Conservation (phyloP, 2,888 invertebrate genomes). For the Hydropsyche betteni region DNA sequence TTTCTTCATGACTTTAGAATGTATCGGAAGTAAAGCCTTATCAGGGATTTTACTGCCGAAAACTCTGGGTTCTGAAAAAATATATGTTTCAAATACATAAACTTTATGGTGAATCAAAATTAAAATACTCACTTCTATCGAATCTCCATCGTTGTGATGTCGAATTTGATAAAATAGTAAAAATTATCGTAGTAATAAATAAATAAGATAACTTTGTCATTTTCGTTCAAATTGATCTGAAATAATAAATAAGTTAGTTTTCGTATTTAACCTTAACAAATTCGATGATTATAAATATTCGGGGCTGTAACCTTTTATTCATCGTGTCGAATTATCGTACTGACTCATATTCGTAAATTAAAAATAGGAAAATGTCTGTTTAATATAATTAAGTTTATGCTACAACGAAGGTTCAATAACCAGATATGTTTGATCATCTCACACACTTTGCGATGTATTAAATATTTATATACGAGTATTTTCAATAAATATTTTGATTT, state of each 20-base stretch:
- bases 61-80: conserved; percentile 65
- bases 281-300: too few species aligned
- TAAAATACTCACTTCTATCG: conserved; percentile 48
- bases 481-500: too few species aligned
- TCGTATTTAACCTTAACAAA: too few species aligned
- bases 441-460: too few species aligned
- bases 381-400: too few species aligned
- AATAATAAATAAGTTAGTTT: background rate
- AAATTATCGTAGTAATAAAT: conserved; percentile 25
- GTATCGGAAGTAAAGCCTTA: conserved; percentile 66
- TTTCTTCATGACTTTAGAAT: conserved; percentile 72
- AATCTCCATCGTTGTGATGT: conserved; percentile 45
- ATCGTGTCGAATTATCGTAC: too few species aligned
- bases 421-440: too few species aligned
- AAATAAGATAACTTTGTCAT: conserved; percentile 45
- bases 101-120: background rate
- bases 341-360: too few species aligned
- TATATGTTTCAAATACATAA: background rate
- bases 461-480: too few species aligned
- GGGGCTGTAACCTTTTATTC: too few species aligned
- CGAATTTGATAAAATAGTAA: conserved; percentile 5
- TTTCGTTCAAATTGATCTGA: background rate
- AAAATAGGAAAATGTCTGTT: too few species aligned
- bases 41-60: conserved; percentile 68
- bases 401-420: too few species aligned